Conservation (phyloP, 2,113 vertebrate genomes). For the Pachycephala philippinensis region DNA sequence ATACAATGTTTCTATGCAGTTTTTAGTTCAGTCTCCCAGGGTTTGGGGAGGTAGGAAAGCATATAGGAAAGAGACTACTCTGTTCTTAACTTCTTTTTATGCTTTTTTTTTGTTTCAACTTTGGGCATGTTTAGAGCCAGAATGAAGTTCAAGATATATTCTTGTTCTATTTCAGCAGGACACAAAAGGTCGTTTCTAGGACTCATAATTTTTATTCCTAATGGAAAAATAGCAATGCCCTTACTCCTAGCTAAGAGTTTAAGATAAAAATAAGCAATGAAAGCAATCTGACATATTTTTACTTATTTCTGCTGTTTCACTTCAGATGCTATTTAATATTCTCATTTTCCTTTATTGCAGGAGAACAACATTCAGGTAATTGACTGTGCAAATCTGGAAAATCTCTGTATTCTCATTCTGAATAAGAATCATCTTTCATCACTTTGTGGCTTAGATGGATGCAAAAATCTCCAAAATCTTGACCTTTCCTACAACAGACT, state of each 20-base stretch:
- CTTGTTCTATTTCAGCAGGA: background rate
- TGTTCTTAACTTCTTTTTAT: background rate
- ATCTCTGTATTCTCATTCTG: constrained; percentile 80
- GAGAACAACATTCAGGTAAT: constrained; percentile 85
- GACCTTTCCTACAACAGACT: constrained; percentile 90
- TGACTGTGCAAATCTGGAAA: constrained; percentile 82
- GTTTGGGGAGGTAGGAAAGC: background rate
- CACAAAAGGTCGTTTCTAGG: background rate
- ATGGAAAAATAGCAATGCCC: background rate
- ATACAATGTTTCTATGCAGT: background rate
- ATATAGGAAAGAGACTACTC: background rate
- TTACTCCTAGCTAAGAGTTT: background rate
- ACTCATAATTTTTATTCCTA: background rate
- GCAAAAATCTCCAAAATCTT: constrained; percentile 78
- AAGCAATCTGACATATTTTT: background rate
- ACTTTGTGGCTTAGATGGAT: constrained; percentile 83
- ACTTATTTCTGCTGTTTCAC: background rate
- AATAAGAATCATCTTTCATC: constrained; percentile 84
- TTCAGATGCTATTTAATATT: background rate
- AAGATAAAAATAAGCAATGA: background rate
- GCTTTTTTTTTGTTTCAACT: background rate
- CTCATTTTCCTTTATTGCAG: constrained; percentile 68
- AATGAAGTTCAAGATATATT: background rate
- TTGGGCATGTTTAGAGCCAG: background rate
- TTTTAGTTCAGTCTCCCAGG: background rate